These are phyloP conservation scores for Notoglanidium macrostoma DNA, from an alignment of 2,797 vertebrate species.

Conservation along the genomic window DNA sequence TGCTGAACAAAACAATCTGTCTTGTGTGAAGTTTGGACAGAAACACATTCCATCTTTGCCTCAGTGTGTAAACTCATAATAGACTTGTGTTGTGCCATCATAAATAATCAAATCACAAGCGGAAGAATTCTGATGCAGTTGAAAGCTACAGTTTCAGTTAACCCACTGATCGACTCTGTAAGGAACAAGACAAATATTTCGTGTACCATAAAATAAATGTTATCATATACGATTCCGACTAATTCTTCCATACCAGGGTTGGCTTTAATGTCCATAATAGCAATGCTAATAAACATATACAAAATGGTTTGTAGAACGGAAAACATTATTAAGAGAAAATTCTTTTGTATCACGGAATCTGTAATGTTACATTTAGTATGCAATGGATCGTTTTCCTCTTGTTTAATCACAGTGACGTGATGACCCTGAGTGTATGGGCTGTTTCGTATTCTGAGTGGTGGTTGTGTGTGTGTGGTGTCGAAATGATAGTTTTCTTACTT, in stretches of 20 bases:
- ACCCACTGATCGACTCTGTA: not conserved
- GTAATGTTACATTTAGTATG: not conserved
- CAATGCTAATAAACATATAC: not conserved
- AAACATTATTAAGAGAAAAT: not conserved
- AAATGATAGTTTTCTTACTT: slow-evolving; percentile 38
- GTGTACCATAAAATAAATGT: not conserved
- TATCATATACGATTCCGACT: not conserved
- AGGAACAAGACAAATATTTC: not conserved
- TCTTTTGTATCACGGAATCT: not conserved
- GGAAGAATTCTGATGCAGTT: not conserved
- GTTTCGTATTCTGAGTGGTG: slow-evolving; percentile 9
- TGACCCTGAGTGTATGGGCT: not conserved
- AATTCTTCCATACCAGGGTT: not conserved
- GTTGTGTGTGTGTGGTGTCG: slow-evolving; percentile 28
- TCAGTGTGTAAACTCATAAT: slow-evolving; percentile 37
- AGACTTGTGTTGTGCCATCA: slow-evolving; percentile 22
- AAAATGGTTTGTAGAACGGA: not conserved
- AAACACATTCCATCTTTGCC: slow-evolving; percentile 28
- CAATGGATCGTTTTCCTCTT: not conserved
- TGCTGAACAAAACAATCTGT: slow-evolving; percentile 7
- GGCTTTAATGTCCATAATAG: not conserved
- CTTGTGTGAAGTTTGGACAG: slow-evolving; percentile 23
- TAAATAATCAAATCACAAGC: slow-evolving; percentile 34
- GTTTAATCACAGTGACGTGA: not conserved
- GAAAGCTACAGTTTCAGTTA: not conserved